Percentiles rank a stretch among this genome's conserved stretches.
phyloP scores from a whole-genome alignment of 1,140 invertebrate species.

The Diuraphis noxia region DNA sequence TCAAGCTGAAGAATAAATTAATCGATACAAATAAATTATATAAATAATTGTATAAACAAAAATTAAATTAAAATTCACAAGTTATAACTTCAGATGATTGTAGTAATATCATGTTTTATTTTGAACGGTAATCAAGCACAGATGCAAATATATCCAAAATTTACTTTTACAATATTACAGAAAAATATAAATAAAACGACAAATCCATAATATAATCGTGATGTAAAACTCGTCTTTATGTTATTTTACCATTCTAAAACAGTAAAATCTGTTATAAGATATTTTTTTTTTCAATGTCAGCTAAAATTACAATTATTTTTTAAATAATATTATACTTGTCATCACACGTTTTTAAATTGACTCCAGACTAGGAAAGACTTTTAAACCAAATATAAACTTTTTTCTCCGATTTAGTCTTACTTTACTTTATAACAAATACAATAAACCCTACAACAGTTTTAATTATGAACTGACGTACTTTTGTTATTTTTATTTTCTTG shows the following conservation, averaged over 20 bases:
- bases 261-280: neutral
- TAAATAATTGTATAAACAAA: neutral
- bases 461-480: neutral
- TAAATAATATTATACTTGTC: slow-evolving; percentile 1
- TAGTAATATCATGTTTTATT: neutral
- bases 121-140: neutral
- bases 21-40: neutral
- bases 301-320: neutral
- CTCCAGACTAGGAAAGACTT: neutral
- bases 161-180: neutral
- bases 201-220: neutral
- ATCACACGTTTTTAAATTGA: neutral
- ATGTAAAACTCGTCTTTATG: neutral
- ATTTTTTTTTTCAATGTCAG: neutral
- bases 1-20: neutral
- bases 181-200: neutral
- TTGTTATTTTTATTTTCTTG: neutral
- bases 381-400: neutral
- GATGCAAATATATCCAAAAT: neutral
- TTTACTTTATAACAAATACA: slow-evolving; percentile 8
- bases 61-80: neutral
- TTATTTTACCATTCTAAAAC: too few relatives aligned
- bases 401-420: neutral
- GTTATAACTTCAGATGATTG: neutral
- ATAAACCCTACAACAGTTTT: neutral